Evolutionary conservation across 2,888 invertebrate genomes (phyloP).

Genomic region (Crossocerus cetratus): DNA sequence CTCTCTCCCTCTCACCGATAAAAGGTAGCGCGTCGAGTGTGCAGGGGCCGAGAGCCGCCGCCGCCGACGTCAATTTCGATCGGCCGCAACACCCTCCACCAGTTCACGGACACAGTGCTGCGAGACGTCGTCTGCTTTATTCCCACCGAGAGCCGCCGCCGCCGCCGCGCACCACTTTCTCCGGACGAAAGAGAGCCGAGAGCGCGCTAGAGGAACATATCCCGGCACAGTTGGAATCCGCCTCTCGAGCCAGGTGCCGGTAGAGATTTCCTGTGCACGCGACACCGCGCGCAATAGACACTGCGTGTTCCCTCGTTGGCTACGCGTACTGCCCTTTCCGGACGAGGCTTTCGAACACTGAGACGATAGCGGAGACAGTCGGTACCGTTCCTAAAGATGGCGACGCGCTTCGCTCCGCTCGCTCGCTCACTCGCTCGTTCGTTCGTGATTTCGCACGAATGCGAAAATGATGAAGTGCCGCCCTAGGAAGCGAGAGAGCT

Average conservation of each 20-base stretch:
- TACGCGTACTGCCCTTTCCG: slow-evolving; percentile 26
- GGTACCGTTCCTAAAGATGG: slow-evolving; percentile 68
- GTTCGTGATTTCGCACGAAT: slow-evolving; percentile 68
- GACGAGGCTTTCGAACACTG: slow-evolving; percentile 21
- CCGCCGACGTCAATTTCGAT: slow-evolving; percentile 22
- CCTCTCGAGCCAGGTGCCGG: slow-evolving; percentile 22
- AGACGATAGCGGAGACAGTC: slow-evolving; percentile 46
- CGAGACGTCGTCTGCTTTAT: slow-evolving; percentile 39
- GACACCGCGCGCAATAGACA: slow-evolving; percentile 30
- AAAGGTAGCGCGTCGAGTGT: slow-evolving; percentile 22
- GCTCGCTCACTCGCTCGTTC: slow-evolving; percentile 38
- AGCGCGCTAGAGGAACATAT: slow-evolving; percentile 36
- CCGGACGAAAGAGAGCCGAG: not conserved
- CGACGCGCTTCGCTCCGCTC: slow-evolving; percentile 62
- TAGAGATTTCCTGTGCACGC: slow-evolving; percentile 7
- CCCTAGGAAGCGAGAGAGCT: slow-evolving; percentile 58
- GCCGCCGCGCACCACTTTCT: slow-evolving; percentile 25
- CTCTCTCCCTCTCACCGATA: slow-evolving; percentile 1
- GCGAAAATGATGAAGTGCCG: slow-evolving; percentile 62
- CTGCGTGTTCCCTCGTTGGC: slow-evolving; percentile 14
- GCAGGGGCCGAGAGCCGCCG: slow-evolving; percentile 18
- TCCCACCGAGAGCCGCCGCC: too few species aligned
- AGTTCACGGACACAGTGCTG: slow-evolving; percentile 1
- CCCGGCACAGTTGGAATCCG: slow-evolving; percentile 20
- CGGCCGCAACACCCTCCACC: slow-evolving; percentile 39